These are phyloP conservation scores for Limenitis camilla DNA, from an alignment of 2,888 invertebrate genomes.

Conservation along the genomic window DNA sequence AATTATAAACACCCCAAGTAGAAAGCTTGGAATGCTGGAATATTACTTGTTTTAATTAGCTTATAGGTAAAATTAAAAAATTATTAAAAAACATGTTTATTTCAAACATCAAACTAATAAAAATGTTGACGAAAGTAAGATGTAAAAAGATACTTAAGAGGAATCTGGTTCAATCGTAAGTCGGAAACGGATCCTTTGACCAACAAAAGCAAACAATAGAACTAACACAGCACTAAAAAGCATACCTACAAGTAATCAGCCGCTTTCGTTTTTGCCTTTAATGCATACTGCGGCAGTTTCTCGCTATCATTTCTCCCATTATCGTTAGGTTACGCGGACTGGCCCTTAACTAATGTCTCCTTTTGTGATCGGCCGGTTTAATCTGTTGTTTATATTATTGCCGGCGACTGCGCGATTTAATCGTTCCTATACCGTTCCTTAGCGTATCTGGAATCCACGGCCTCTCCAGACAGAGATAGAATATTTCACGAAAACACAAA, in stretches of 20 bases:
- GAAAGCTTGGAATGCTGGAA: conserved; percentile 9
- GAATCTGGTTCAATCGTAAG: background rate
- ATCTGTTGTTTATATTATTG: conserved; percentile 73
- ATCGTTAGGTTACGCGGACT: conserved; percentile 56
- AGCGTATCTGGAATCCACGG: conserved; percentile 51
- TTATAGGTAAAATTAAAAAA: background rate
- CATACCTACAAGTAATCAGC: conserved; percentile 15
- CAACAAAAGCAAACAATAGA: conserved; percentile 16
- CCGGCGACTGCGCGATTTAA: conserved; percentile 61
- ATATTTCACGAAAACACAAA: background rate
- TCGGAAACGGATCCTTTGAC: conserved; percentile 3
- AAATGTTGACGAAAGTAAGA: background rate
- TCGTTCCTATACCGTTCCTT: conserved; percentile 66
- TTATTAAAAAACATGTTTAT: background rate
- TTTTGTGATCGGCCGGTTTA: conserved; percentile 67
- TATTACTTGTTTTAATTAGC: conserved; percentile 7
- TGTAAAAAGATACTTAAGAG: background rate
- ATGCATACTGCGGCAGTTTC: conserved; percentile 51
- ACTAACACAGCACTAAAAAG: conserved; percentile 7
- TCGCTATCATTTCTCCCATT: conserved; percentile 64
- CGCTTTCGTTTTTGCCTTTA: conserved; percentile 28
- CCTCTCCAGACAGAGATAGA: conserved; percentile 36
- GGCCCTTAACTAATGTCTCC: conserved; percentile 68
- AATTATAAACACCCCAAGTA: conserved; percentile 51
- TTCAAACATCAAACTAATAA: background rate